These are phyloP conservation scores for Ochropleura plecta DNA, from an alignment of 2,888 invertebrate species.

Conservation along the genomic window DNA sequence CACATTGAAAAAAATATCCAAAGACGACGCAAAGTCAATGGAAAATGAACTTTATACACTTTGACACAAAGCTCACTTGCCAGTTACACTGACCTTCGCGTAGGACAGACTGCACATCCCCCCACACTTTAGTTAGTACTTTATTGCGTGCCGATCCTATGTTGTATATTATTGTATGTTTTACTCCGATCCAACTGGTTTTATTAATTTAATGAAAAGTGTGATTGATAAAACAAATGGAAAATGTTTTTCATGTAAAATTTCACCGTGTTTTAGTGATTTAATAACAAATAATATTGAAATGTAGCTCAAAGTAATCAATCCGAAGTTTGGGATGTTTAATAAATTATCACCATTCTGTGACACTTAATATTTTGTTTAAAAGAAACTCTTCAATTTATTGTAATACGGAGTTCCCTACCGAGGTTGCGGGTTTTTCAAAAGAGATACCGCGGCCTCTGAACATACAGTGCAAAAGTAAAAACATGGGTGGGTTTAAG, in stretches of 20 bases:
- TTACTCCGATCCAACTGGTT: conserved; percentile 64
- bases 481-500: too few relatives aligned
- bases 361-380: not conserved
- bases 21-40: conserved; percentile 53
- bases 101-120: conserved; percentile 81
- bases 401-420: too few relatives aligned
- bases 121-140: conserved; percentile 77
- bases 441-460: too few relatives aligned
- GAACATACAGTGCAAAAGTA: too few relatives aligned
- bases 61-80: conserved; percentile 75
- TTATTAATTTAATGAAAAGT: conserved; percentile 4
- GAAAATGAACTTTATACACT: conserved; percentile 65
- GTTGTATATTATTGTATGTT: conserved; percentile 48
- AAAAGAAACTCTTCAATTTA: not conserved
- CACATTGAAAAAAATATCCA: conserved; percentile 35
- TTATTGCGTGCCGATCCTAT: conserved; percentile 59
- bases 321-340: not conserved
- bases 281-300: not conserved
- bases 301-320: not conserved
- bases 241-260: conserved; percentile 1
- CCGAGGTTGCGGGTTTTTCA: too few relatives aligned
- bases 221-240: conserved; percentile 1
- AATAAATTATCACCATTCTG: not conserved
- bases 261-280: conserved; percentile 10
- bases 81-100: conserved; percentile 77